phyloP scores from a whole-genome alignment of 2,888 invertebrate species.

The Amblyjoppa proteus region DNA sequence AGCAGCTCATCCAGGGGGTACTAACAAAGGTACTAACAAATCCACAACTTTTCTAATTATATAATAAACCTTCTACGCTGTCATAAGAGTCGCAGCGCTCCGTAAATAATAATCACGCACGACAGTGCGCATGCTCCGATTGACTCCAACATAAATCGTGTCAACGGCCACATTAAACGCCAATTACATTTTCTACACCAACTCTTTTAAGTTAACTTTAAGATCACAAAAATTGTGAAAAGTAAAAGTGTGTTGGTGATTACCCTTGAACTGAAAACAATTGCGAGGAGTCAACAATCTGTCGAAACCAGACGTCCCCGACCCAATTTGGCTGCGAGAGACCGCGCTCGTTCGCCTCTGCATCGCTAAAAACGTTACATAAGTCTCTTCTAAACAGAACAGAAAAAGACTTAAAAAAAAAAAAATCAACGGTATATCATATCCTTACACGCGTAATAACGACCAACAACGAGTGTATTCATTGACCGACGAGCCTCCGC shows the following conservation, averaged over 20 bases:
- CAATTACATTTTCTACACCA: conserved; percentile 5
- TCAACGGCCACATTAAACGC: neutral
- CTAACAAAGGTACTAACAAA: too few species aligned
- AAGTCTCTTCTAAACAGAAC: conserved; percentile 23
- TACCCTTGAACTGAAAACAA: conserved; percentile 70
- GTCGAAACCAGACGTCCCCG: conserved; percentile 69
- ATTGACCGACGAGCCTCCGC: neutral
- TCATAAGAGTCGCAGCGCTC: neutral
- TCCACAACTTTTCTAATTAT: neutral
- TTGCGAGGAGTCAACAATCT: conserved; percentile 66
- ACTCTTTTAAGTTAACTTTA: neutral
- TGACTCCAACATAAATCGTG: neutral
- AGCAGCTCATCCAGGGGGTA: too few species aligned
- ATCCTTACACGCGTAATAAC: neutral
- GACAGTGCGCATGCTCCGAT: neutral
- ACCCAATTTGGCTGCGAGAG: conserved; percentile 62
- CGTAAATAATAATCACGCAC: neutral
- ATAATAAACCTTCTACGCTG: neutral
- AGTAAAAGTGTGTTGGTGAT: conserved; percentile 62
- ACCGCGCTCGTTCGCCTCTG: conserved; percentile 21
- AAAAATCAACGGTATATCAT: neutral
- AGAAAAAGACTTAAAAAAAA: neutral
- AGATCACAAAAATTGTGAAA: conserved; percentile 12
- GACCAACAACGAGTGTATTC: conserved; percentile 7
- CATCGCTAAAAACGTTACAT: conserved; percentile 35